phyloP scores from a whole-genome alignment of 2,888 invertebrate species.

The Eumerus sabulonum region DNA sequence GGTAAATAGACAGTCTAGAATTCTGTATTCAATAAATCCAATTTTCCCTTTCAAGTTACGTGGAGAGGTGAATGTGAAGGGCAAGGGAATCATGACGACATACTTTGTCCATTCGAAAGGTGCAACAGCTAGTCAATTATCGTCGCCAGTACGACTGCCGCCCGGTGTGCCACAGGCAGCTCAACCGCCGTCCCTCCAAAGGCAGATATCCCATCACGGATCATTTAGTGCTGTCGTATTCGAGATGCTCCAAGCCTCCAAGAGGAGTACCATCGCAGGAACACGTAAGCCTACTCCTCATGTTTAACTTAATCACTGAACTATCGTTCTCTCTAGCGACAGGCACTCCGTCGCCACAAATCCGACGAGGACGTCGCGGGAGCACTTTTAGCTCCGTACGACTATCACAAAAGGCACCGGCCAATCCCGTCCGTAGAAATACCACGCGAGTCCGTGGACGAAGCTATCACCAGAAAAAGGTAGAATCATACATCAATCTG shows the following conservation, averaged over 20 bases:
- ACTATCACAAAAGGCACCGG: slow-evolving; percentile 80
- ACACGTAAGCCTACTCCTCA: slow-evolving; percentile 75
- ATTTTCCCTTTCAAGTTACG: slow-evolving; percentile 83
- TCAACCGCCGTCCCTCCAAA: slow-evolving; percentile 81
- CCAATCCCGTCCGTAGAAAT: slow-evolving; percentile 81
- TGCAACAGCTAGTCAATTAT: slow-evolving; percentile 75
- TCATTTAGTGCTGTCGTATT: slow-evolving; percentile 93
- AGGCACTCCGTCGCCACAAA: slow-evolving; percentile 78
- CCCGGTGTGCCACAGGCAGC: slow-evolving; percentile 79
- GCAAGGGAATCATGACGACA: slow-evolving; percentile 98
- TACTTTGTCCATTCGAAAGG: slow-evolving; percentile 89
- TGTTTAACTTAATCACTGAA: background rate
- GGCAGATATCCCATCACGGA: slow-evolving; percentile 86
- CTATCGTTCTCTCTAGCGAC: slow-evolving; percentile 73
- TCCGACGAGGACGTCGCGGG: slow-evolving; percentile 77
- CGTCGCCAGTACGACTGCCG: slow-evolving; percentile 76
- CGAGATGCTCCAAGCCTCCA: slow-evolving; percentile 89
- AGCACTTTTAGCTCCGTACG: slow-evolving; percentile 82
- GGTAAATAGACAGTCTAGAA: slow-evolving; percentile 70
- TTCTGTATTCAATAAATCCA: background rate
- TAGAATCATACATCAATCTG: slow-evolving; percentile 51
- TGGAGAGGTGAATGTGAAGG: slow-evolving; percentile 94
- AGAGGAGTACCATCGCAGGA: slow-evolving; percentile 76
- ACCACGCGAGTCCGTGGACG: slow-evolving; percentile 80
- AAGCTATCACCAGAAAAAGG: slow-evolving; percentile 78